Base-by-base conservation (phyloP, 2,888 invertebrate genomes). In the Timema podura region DNA sequence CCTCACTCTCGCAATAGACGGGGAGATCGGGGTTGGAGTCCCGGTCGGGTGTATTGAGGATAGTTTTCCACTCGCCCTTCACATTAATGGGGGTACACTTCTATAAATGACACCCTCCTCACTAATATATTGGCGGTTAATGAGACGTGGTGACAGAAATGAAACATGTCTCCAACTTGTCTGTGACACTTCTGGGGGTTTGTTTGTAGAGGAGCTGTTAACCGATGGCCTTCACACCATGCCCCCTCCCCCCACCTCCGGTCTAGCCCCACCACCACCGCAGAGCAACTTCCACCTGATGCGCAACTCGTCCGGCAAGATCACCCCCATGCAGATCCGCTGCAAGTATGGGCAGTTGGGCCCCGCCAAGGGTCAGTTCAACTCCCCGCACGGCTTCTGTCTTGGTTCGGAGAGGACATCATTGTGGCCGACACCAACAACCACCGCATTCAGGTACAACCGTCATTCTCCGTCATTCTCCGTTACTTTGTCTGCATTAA, bases 361-460 rank as follows among this genome's bases (percentile, higher is more conserved):
- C 47, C 92, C 95, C 47, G 91, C 91, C 73, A 95, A 95, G 80
- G 93, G 94, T 30, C 96, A 97, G 82, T 97, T 98, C 79, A 96
- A 96, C 83, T 96, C 97, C 0, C 97, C 97, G 0, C 97, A 98
- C 82, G 97, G 97, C 64, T 98, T 98, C 82, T 98, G 97, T 79
- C 86, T 98, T 74, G 96, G 97, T 49, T 87, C 91, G 68, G 96
- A 96, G 96, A 97, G 81, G 96, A 97, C 79, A 96, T 98, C 75
- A 93, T 97, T 77, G 96, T 94, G 8, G 93, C 93, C 2, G 98
- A 98, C 79, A 99, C 99, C 48, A 99, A 99, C 83, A 99, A 99
- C 80, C 99, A 98, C 84, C 91, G 97, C 74, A 94, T 98, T 78
- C 93, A 95, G 83, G 91, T 91, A 79, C 72, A 44, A 54, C 11